Percentiles rank a stretch among this genome's conserved stretches.
Evolutionary conservation across 37 sponge, comb jelly and placozoan species (phyloP).

Genomic region (Crambe crambe): DNA sequence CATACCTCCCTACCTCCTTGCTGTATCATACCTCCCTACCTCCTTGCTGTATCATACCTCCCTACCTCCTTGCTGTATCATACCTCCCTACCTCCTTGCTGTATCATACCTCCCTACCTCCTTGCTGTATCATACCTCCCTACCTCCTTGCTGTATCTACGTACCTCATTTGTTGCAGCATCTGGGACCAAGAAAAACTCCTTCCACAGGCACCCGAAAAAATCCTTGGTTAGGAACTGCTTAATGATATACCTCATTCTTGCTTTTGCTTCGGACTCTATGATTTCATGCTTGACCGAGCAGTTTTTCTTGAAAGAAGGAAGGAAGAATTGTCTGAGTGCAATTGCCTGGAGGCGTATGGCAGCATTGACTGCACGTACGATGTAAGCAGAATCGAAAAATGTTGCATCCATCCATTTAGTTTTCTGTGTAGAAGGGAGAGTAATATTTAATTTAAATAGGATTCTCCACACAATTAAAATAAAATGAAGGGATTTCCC

Average conservation of each 20-base stretch:
- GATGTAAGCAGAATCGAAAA: slow-evolving; percentile 6
- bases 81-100: neutral
- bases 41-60: too few relatives aligned
- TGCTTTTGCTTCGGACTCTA: too few relatives aligned
- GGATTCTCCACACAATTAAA: too few relatives aligned
- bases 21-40: neutral
- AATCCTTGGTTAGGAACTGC: neutral
- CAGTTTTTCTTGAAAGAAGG: neutral
- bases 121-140: neutral
- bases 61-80: neutral
- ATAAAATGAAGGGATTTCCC: too few relatives aligned
- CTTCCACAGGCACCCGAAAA: neutral
- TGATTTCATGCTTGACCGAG: too few relatives aligned
- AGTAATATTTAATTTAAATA: too few relatives aligned
- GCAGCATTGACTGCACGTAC: slow-evolving; percentile 29
- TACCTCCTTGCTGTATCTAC: neutral
- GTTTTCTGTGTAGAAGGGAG: too few relatives aligned
- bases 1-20: neutral
- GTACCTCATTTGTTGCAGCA: neutral
- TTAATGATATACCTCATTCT: too few relatives aligned
- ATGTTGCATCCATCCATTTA: too few relatives aligned
- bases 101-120: neutral
- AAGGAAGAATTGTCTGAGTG: neutral
- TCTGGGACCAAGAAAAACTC: neutral
- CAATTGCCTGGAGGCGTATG: slow-evolving; percentile 25